These are phyloP conservation scores for Aphelenchoides avenae DNA, from an alignment of 1,140 invertebrate species.

Conservation along the genomic window DNA sequence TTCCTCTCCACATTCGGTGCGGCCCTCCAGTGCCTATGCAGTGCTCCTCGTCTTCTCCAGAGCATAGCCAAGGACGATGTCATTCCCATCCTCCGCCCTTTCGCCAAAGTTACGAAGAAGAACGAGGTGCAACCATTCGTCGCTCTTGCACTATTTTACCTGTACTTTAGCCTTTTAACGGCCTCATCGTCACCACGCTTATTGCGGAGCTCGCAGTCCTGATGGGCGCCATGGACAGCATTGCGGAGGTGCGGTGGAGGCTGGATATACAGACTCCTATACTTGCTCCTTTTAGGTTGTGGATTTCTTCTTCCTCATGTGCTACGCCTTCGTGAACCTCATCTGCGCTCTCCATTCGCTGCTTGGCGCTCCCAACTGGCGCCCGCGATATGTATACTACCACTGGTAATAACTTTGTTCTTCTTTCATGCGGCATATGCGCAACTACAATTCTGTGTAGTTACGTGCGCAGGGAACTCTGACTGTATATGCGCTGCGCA, in stretches of 20 bases:
- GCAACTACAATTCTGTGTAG: too few species aligned
- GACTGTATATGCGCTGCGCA: too few species aligned
- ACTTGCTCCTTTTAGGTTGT: conserved; percentile 41
- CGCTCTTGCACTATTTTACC: neutral
- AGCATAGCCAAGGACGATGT: conserved; percentile 66
- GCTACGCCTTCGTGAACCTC: conserved; percentile 97
- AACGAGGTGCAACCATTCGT: conserved; percentile 68
- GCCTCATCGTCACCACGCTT: conserved; percentile 78
- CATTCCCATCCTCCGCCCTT: conserved; percentile 86
- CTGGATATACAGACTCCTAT: too few species aligned
- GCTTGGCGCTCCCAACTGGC: conserved; percentile 88
- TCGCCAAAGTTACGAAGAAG: conserved; percentile 80
- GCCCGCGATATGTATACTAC: conserved; percentile 94
- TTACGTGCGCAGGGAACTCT: too few species aligned
- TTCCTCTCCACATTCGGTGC: conserved; percentile 95
- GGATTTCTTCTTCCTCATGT: conserved; percentile 90
- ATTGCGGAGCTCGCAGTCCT: conserved; percentile 68
- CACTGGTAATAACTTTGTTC: conserved; percentile 75
- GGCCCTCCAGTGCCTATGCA: conserved; percentile 81
- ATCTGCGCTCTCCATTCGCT: conserved; percentile 95
- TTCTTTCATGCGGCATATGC: neutral
- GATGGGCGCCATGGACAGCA: conserved; percentile 56
- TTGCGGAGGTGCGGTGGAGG: too few species aligned
- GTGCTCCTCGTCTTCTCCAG: conserved; percentile 67
- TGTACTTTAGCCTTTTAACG: conserved; percentile 69